phyloP scores from a whole-genome alignment of 2,113 vertebrate genomes.

The Nasalis larvatus region DNA sequence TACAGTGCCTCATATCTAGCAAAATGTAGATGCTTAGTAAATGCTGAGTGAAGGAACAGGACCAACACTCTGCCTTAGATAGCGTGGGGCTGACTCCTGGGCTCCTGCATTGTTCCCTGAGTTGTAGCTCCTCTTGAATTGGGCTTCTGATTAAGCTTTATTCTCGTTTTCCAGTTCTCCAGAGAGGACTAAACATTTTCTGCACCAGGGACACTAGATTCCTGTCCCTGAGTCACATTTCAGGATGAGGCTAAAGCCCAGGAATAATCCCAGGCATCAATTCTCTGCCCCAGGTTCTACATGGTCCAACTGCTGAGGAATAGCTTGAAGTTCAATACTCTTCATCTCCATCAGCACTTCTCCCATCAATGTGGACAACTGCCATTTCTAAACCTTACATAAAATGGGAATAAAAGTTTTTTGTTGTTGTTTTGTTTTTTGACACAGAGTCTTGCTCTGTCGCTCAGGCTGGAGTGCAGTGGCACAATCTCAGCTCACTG shows the following conservation, averaged over 20 bases:
- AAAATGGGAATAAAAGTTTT: neutral
- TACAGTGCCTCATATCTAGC: neutral
- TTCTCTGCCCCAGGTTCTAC: too few species aligned
- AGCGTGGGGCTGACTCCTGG: neutral
- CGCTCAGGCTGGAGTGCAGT: too few species aligned
- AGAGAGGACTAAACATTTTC: neutral
- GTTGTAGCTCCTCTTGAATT: neutral
- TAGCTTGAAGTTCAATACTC: neutral
- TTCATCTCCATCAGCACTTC: neutral
- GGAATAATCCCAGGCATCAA: neutral
- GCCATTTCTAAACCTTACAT: neutral
- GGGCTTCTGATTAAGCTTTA: neutral
- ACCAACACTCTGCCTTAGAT: neutral
- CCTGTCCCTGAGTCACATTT: neutral
- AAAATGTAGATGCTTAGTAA: neutral
- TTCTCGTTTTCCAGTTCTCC: neutral
- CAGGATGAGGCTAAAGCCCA: neutral
- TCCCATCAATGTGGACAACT: neutral
- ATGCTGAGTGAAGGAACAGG: neutral
- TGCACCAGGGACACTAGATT: neutral
- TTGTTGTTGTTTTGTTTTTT: too few species aligned
- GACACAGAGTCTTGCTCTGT: too few species aligned
- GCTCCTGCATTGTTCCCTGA: neutral
- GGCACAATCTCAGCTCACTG: too few species aligned
- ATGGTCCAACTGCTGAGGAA: neutral